phyloP scores from a whole-genome alignment of 2,113 vertebrate genomes.

The Cyanocitta stelleri region DNA sequence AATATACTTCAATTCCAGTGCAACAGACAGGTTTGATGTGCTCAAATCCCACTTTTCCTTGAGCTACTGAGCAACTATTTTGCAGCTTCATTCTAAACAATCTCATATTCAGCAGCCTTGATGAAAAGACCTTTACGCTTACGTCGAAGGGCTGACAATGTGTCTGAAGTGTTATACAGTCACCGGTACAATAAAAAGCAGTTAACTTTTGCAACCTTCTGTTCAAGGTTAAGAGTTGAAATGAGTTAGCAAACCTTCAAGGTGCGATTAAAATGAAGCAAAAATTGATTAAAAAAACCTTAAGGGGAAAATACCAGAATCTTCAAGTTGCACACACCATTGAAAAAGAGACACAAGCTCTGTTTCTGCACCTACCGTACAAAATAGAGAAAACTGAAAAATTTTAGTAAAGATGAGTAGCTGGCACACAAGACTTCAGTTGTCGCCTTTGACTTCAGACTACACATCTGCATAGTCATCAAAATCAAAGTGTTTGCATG shows the following conservation, averaged over 20 bases:
- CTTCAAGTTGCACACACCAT: background rate
- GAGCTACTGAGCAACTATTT: background rate
- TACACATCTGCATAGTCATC: background rate
- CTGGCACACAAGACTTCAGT: fast-evolving
- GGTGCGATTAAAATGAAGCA: background rate
- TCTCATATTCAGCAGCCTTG: background rate
- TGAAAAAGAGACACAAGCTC: background rate
- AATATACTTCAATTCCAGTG: background rate
- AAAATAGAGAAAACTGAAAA: background rate
- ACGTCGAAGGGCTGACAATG: background rate
- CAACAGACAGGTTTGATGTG: background rate
- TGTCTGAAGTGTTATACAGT: background rate
- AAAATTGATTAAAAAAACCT: background rate
- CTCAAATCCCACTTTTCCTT: background rate
- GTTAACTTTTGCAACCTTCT: background rate
- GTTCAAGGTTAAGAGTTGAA: slow-evolving; percentile 26
- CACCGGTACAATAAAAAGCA: slow-evolving; percentile 20
- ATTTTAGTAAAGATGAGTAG: background rate
- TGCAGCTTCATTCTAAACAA: background rate
- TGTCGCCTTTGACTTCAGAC: fast-evolving
- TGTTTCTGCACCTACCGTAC: background rate
- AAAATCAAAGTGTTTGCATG: background rate
- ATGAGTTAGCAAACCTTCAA: background rate
- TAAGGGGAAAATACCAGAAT: background rate
- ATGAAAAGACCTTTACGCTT: background rate